Conservation (phyloP, 2,113 vertebrate genomes). For the Leptocoma aspasia region DNA sequence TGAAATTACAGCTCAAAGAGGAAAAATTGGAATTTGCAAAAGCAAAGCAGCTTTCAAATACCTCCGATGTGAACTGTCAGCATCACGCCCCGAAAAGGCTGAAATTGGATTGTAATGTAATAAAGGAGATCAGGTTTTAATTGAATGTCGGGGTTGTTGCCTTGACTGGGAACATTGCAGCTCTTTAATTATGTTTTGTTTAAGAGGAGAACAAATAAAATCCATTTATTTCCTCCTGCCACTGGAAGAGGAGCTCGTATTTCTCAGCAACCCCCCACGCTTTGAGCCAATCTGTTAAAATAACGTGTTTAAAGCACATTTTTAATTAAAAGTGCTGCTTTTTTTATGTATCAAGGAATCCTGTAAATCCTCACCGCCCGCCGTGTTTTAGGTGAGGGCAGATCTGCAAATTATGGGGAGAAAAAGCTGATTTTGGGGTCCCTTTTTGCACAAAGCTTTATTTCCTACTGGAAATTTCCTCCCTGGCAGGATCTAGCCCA, state of each 20-base stretch:
- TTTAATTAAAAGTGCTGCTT: background rate
- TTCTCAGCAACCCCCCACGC: background rate
- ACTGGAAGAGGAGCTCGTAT: background rate
- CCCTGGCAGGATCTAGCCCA: background rate
- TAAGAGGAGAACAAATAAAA: conserved; percentile 31
- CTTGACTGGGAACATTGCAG: background rate
- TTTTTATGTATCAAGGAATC: background rate
- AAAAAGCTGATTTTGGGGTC: background rate
- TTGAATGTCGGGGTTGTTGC: background rate
- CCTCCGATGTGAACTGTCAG: background rate
- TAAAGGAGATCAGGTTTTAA: conserved; percentile 55
- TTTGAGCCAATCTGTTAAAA: background rate
- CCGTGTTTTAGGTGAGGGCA: background rate
- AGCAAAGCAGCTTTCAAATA: background rate
- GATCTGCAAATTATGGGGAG: rapidly evolving
- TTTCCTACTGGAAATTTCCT: background rate
- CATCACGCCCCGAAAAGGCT: background rate
- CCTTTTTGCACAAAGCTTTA: background rate
- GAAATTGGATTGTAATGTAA: conserved; percentile 44
- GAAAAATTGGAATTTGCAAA: background rate
- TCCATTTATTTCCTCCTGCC: conserved; percentile 13
- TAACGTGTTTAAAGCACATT: background rate
- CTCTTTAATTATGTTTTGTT: conserved; percentile 57
- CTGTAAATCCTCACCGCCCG: background rate
- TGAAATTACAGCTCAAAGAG: background rate